phyloP scores from a whole-genome alignment of 2,888 invertebrate genomes.

The Acheta domesticus region DNA sequence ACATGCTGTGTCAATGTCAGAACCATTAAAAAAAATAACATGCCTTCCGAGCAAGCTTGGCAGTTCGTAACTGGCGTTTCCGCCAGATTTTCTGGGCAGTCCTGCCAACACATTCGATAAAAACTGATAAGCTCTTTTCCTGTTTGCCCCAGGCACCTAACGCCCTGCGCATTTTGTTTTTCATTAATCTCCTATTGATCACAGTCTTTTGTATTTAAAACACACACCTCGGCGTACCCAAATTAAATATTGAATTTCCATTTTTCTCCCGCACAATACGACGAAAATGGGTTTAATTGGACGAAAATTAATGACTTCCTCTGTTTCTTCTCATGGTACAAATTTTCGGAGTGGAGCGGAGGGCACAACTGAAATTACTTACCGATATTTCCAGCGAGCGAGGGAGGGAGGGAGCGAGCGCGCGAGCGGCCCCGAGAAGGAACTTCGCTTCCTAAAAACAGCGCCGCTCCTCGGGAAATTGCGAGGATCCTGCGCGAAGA shows the following conservation, averaged over 20 bases:
- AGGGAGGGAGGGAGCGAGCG: no score
- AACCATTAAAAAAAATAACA: no score
- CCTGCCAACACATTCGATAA: no score
- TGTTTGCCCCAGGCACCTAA: no score
- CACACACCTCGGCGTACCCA: background rate
- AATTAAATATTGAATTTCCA: slow-evolving; percentile 9
- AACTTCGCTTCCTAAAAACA: background rate
- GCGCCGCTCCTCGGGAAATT: background rate
- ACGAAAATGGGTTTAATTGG: background rate
- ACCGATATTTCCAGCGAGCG: no score
- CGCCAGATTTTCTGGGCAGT: no score
- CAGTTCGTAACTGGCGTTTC: no score
- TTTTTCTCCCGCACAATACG: slow-evolving; percentile 18
- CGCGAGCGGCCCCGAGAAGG: background rate
- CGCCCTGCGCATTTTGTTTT: background rate
- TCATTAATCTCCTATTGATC: slow-evolving; percentile 18
- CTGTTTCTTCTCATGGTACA: background rate
- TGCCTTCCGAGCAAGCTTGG: no score
- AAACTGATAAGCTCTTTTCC: no score
- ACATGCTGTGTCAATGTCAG: no score
- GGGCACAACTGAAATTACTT: background rate
- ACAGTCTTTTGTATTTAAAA: background rate
- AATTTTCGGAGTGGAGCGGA: background rate
- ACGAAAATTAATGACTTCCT: slow-evolving; percentile 2
- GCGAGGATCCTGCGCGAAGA: background rate